A percentile compares a stretch with the other conserved stretches of the same genome.
Evolutionary conservation across 1,140 invertebrate species (phyloP).

Genomic region (Drosophila novamexicana): DNA sequence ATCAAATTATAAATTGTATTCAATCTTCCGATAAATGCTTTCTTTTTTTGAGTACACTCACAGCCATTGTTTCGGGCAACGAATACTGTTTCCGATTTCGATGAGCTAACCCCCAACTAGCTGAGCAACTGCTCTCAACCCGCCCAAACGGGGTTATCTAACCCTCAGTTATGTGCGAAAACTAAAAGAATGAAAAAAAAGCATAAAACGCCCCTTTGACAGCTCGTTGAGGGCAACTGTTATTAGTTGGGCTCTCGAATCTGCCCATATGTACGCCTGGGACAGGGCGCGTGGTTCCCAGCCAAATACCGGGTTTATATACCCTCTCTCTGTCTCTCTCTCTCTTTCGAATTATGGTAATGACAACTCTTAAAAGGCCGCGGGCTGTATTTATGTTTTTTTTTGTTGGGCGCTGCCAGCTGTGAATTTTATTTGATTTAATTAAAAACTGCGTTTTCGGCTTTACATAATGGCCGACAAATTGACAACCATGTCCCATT

Average conservation of each 20-base stretch:
- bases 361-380: constrained; percentile 55
- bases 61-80: constrained; percentile 62
- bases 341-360: constrained; percentile 52
- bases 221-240: constrained; percentile 66
- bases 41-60: constrained; percentile 22
- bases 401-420: constrained; percentile 60
- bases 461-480: constrained; percentile 58
- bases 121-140: background rate
- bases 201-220: constrained; percentile 60
- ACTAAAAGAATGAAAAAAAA: constrained; percentile 18
- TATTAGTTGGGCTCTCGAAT: constrained; percentile 63
- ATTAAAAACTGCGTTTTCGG: constrained; percentile 58
- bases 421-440: constrained; percentile 81
- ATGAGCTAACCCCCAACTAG: constrained; percentile 27
- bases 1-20: background rate
- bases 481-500: constrained; percentile 14
- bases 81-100: constrained; percentile 76
- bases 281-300: constrained; percentile 67
- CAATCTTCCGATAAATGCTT: no score
- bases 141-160: constrained; percentile 48
- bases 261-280: constrained; percentile 41
- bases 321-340: constrained; percentile 6
- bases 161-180: constrained; percentile 61
- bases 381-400: constrained; percentile 49
- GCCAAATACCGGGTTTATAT: constrained; percentile 46